phyloP scores from a whole-genome alignment of 1,140 invertebrate species.

The Bombus terrestris region DNA sequence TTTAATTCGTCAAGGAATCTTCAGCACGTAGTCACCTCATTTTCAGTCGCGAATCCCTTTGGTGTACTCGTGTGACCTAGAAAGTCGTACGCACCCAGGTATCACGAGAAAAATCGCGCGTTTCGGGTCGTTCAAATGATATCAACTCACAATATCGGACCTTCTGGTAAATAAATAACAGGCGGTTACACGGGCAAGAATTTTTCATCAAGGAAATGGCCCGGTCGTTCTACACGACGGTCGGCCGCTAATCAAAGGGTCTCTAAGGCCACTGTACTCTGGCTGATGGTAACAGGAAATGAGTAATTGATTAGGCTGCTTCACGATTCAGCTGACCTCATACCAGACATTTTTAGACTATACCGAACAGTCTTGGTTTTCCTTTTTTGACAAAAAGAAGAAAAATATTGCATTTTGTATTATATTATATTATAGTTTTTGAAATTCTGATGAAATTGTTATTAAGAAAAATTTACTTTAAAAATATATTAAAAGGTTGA shows the following conservation, averaged over 20 bases:
- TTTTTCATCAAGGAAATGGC: conserved; percentile 36
- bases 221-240: background rate
- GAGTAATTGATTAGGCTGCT: conserved; percentile 55
- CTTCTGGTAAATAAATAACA: background rate
- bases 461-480: background rate
- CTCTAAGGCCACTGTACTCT: background rate
- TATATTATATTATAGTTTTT: background rate
- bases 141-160: background rate
- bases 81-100: background rate
- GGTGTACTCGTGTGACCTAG: background rate
- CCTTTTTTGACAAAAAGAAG: background rate
- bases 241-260: conserved; percentile 23
- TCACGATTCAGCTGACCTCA: conserved; percentile 23
- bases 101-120: background rate
- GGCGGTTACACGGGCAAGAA: background rate
- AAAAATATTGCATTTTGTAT: background rate
- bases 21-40: background rate
- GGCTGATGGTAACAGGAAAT: conserved; percentile 15
- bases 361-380: background rate
- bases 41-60: background rate
- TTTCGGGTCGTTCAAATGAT: background rate
- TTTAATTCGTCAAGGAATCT: background rate
- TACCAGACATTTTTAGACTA: conserved; percentile 16
- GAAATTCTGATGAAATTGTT: background rate
- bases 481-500: background rate